A percentile compares a stretch with the other conserved stretches of the same genome.
phyloP scores from a whole-genome alignment of 2,888 invertebrate species.

The Schizotus pectinicornis region DNA sequence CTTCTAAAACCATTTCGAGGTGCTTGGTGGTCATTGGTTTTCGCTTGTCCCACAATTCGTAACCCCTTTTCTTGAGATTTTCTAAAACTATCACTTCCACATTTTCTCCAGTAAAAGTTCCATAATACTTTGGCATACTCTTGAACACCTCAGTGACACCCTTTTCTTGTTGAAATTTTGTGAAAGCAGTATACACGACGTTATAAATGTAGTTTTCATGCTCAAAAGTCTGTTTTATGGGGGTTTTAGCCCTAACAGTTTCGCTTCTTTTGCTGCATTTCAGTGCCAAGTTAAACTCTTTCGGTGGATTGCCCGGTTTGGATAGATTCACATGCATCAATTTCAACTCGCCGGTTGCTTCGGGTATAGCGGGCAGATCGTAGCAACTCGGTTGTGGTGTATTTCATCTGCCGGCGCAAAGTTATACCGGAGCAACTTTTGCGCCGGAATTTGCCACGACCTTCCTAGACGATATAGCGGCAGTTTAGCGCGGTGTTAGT shows the following conservation, averaged over 20 bases:
- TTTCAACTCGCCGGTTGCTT: too few relatives aligned
- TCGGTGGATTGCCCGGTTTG: neutral
- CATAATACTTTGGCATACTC: conserved; percentile 13
- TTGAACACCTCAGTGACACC: neutral
- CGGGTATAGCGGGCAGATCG: too few relatives aligned
- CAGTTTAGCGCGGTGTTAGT: too few relatives aligned
- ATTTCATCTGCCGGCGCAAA: too few relatives aligned
- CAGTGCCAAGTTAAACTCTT: conserved; percentile 7
- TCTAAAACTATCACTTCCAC: conserved; percentile 29
- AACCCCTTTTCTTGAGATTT: conserved; percentile 39
- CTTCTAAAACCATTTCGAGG: conserved; percentile 6
- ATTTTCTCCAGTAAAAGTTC: neutral
- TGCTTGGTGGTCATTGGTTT: conserved; percentile 40
- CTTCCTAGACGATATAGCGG: too few relatives aligned
- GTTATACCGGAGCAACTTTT: too few relatives aligned
- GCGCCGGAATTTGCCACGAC: too few relatives aligned
- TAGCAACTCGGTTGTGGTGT: too few relatives aligned
- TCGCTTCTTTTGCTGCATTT: conserved; percentile 14
- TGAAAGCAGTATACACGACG: neutral
- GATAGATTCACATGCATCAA: too few relatives aligned
- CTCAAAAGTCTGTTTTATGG: conserved; percentile 8
- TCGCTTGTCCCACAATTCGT: conserved; percentile 34
- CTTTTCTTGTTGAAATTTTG: conserved; percentile 4
- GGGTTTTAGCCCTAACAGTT: conserved; percentile 5
- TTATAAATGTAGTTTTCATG: conserved; percentile 13